Percentiles rank a stretch among this genome's conserved stretches.
These are phyloP conservation scores for Osmoderma eremita DNA, from an alignment of 2,888 invertebrate genomes.

Conservation along the genomic window DNA sequence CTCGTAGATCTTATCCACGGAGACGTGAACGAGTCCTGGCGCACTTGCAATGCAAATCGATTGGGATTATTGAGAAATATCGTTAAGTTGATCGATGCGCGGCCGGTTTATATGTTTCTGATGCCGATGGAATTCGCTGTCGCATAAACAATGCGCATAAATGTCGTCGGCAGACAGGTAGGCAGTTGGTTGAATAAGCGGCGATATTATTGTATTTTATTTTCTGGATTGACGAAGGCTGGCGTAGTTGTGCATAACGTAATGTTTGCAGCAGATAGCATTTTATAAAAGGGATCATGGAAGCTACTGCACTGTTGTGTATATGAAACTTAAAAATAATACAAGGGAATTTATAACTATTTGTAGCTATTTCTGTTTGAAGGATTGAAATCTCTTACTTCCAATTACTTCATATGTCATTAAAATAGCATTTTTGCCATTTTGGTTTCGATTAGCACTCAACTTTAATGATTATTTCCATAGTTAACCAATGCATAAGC, in stretches of 20 bases:
- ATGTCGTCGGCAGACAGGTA: slow-evolving; percentile 22
- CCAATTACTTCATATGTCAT: no score
- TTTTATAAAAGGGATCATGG: not conserved
- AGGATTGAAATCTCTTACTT: no score
- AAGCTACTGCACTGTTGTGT: no score
- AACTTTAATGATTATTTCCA: no score
- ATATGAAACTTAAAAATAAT: no score
- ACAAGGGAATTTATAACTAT: no score
- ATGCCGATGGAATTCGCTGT: slow-evolving; percentile 33
- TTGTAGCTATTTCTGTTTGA: no score
- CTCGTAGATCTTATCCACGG: slow-evolving; percentile 46
- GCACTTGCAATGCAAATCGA: slow-evolving; percentile 52
- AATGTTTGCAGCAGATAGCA: not conserved
- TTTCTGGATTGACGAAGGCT: slow-evolving; percentile 29
- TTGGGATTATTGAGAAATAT: slow-evolving; percentile 52
- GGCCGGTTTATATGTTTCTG: slow-evolving; percentile 39
- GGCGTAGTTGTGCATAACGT: not conserved
- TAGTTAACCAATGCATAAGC: no score
- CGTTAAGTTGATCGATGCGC: slow-evolving; percentile 50
- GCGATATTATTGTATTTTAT: slow-evolving; percentile 31
- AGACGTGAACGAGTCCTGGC: slow-evolving; percentile 49
- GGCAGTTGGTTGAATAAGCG: slow-evolving; percentile 23
- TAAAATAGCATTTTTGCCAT: no score
- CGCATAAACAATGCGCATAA: slow-evolving; percentile 36
- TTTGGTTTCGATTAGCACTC: no score